phyloP scores from a whole-genome alignment of 2,113 vertebrate species.

The Phyllostomus discolor region DNA sequence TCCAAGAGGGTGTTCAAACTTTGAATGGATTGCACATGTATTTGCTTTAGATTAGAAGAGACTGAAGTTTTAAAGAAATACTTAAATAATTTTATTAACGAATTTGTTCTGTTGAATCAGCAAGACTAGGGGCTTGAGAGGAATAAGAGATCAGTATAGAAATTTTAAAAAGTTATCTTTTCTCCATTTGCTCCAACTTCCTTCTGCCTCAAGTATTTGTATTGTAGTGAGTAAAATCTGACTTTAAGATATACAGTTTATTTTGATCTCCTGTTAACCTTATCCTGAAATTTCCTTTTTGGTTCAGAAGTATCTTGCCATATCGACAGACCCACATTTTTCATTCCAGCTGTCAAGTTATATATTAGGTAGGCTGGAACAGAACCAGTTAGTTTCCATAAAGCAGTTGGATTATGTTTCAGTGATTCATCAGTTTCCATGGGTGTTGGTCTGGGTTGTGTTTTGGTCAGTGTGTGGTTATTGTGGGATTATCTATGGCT shows the following conservation, averaged over 20 bases:
- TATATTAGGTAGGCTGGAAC: neutral
- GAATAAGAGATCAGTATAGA: neutral
- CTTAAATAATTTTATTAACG: neutral
- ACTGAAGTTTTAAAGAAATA: neutral
- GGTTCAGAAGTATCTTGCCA: neutral
- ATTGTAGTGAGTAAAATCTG: neutral
- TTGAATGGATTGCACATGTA: neutral
- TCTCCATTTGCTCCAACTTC: neutral
- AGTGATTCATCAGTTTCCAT: neutral
- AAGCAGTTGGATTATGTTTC: neutral
- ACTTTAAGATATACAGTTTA: neutral
- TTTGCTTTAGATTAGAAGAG: neutral
- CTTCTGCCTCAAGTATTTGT: neutral
- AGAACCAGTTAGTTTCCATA: neutral
- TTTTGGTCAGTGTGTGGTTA: neutral
- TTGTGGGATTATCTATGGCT: neutral
- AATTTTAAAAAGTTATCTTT: neutral
- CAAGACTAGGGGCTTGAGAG: neutral
- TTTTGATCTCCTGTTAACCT: neutral
- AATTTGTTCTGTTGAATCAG: neutral
- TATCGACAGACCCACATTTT: conserved; percentile 14
- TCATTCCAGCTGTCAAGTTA: conserved; percentile 16
- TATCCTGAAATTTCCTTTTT: conserved; percentile 20
- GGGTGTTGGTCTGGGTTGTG: neutral
- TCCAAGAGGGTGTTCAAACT: neutral